A percentile compares a stretch with the other conserved stretches of the same genome.
These are phyloP conservation scores for Drosophila sechellia DNA, from an alignment of 1,140 invertebrate species.

Conservation along the genomic window DNA sequence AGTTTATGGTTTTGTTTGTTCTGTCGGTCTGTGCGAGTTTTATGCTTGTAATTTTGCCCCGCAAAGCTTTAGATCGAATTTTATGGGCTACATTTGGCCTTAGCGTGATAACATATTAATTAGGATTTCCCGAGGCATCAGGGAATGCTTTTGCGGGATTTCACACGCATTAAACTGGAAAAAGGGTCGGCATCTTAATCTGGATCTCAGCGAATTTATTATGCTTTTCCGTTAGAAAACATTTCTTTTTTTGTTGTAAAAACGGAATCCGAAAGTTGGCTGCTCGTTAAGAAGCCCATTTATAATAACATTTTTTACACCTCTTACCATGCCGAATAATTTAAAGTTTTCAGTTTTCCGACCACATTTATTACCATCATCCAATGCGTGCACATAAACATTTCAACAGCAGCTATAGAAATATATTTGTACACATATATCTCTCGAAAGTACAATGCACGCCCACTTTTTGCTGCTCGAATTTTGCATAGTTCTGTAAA, in stretches of 20 bases:
- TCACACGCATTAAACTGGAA: constrained; percentile 33
- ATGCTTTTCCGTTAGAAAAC: constrained; percentile 15
- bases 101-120: constrained; percentile 57
- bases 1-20: constrained; percentile 59
- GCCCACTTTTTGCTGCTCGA: constrained; percentile 21
- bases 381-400: constrained; percentile 42
- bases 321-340: constrained; percentile 18
- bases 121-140: constrained; percentile 39
- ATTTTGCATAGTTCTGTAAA: constrained; percentile 52
- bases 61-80: constrained; percentile 56
- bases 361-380: constrained; percentile 46
- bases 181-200: constrained; percentile 12
- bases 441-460: constrained; percentile 34
- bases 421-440: constrained; percentile 31
- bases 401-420: constrained; percentile 53
- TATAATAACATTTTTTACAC: constrained; percentile 22
- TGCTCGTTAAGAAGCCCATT: constrained; percentile 25
- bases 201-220: constrained; percentile 9
- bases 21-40: constrained; percentile 52
- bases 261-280: neutral
- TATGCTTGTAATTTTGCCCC: constrained; percentile 51
- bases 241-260: constrained; percentile 17
- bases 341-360: constrained; percentile 29
- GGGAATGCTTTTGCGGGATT: constrained; percentile 22
- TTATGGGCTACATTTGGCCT: constrained; percentile 53